Conservation (phyloP, 2,797 vertebrate genomes). For the Eurystomus glaucurus region DNA sequence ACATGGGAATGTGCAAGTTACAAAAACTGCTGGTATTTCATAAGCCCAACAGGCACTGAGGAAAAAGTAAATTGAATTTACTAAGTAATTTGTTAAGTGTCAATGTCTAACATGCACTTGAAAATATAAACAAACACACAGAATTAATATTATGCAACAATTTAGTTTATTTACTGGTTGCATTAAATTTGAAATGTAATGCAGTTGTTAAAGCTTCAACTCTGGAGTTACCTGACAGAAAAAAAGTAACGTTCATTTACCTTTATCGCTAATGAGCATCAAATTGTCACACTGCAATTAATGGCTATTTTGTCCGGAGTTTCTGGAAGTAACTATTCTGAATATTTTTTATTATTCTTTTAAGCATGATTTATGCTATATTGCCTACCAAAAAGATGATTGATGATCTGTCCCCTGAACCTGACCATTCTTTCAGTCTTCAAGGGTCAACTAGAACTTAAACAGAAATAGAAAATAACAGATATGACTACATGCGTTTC, state of each 20-base stretch:
- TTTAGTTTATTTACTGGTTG: not conserved
- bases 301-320: not conserved
- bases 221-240: not conserved
- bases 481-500: not conserved
- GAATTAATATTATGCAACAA: not conserved
- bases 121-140: not conserved
- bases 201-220: not conserved
- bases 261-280: not conserved
- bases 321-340: not conserved
- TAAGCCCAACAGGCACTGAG: not conserved
- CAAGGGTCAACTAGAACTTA: not conserved
- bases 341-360: not conserved
- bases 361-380: not conserved
- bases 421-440: not conserved
- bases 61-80: not conserved
- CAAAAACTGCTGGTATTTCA: not conserved
- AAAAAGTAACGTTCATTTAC: not conserved
- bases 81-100: not conserved
- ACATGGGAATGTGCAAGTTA: not conserved
- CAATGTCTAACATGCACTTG: not conserved
- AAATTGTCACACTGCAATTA: not conserved
- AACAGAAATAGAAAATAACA: not conserved
- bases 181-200: not conserved
- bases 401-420: not conserved
- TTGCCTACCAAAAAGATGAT: not conserved